These are phyloP conservation scores for Aphelenchoides fujianensis DNA, from an alignment of 1,140 invertebrate genomes.

Conservation along the genomic window DNA sequence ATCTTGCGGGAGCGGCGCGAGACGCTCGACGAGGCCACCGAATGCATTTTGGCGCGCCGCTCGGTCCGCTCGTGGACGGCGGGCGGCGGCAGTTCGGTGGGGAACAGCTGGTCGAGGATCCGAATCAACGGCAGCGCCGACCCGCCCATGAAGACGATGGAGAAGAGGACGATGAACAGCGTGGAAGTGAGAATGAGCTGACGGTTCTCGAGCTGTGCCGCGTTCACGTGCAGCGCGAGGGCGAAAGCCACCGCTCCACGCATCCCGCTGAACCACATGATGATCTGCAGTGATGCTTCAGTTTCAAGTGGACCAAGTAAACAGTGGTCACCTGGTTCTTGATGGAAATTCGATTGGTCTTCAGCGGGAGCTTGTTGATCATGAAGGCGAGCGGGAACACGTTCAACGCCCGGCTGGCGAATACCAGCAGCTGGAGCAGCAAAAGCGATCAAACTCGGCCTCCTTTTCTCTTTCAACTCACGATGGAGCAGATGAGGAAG, in stretches of 20 bases:
- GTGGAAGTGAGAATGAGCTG: slow-evolving; percentile 95
- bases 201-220: slow-evolving; percentile 80
- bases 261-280: slow-evolving; percentile 69
- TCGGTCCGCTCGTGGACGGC: background rate
- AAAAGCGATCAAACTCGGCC: slow-evolving; percentile 26
- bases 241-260: slow-evolving; percentile 96
- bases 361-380: slow-evolving; percentile 81
- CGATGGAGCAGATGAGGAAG: slow-evolving; percentile 85
- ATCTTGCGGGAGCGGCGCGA: background rate
- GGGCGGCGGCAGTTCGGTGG: slow-evolving; percentile 31
- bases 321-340: slow-evolving; percentile 99
- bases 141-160: slow-evolving; percentile 87
- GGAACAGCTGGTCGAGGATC: slow-evolving; percentile 44
- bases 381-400: slow-evolving; percentile 90
- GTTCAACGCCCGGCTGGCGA: slow-evolving; percentile 88
- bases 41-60: background rate
- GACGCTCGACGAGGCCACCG: background rate
- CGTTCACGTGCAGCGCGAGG: slow-evolving; percentile 87
- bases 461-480: slow-evolving; percentile 64
- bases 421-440: slow-evolving; percentile 71
- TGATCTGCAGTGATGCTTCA: too few relatives aligned
- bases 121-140: slow-evolving; percentile 91
- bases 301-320: too few relatives aligned
- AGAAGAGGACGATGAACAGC: slow-evolving; percentile 90
- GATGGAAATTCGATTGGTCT: slow-evolving; percentile 83